These are phyloP conservation scores for Marmota flaviventris DNA, from an alignment of 2,113 vertebrate genomes.

Conservation along the genomic window DNA sequence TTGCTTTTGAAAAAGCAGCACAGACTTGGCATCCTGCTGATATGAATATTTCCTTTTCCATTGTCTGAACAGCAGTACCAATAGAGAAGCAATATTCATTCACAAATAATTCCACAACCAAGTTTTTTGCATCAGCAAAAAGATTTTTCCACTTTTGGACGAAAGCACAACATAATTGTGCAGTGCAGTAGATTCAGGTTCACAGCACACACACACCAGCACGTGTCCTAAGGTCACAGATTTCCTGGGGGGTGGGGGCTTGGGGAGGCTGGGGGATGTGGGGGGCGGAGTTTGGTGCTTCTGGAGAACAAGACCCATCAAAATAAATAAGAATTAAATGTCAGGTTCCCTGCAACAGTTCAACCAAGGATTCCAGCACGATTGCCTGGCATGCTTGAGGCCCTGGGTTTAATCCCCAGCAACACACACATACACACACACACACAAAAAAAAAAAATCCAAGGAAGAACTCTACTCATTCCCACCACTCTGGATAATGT, in stretches of 20 bases:
- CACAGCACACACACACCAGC: neutral
- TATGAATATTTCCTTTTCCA: constrained; percentile 66
- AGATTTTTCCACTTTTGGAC: constrained; percentile 48
- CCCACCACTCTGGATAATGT: constrained; percentile 13
- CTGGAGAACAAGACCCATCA: constrained; percentile 2
- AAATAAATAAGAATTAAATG: constrained; percentile 57
- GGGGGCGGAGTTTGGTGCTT: neutral
- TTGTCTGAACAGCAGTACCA: neutral
- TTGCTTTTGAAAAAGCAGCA: constrained; percentile 55
- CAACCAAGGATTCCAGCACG: neutral
- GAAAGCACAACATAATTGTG: constrained; percentile 38
- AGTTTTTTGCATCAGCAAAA: constrained; percentile 26
- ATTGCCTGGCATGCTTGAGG: too few species aligned
- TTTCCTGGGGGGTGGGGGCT: neutral
- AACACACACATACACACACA: too few species aligned
- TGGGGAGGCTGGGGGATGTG: neutral
- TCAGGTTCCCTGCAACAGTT: constrained; percentile 53
- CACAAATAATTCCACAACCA: constrained; percentile 40
- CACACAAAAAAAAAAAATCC: too few species aligned
- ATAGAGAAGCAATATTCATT: constrained; percentile 30
- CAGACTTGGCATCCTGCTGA: constrained; percentile 36
- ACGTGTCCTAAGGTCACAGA: neutral
- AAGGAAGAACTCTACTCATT: neutral
- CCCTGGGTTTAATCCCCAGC: too few species aligned
- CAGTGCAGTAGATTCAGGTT: neutral